Evolutionary conservation across 2,888 invertebrate genomes (phyloP).

Genomic region (Ormyrus labotus): DNA sequence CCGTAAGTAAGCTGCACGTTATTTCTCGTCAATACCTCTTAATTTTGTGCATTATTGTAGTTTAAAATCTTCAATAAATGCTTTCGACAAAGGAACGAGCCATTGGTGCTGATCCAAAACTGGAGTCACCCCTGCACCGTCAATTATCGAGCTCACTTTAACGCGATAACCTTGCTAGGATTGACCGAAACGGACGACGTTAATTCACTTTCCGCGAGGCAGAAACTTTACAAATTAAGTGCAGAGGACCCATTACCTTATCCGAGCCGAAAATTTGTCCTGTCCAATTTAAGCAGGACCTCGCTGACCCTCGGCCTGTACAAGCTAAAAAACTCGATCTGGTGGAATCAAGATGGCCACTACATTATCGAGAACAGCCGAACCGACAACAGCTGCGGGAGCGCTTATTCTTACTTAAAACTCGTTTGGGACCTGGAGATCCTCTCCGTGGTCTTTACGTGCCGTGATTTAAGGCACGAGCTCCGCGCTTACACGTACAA

Average conservation of each 20-base stretch:
- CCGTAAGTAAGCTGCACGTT: no score
- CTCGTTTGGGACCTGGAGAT: slow-evolving; percentile 26
- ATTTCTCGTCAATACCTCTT: no score
- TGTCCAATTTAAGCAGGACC: no score
- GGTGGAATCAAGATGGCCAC: slow-evolving; percentile 21
- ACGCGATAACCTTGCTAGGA: slow-evolving; percentile 12
- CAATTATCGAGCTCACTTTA: background rate
- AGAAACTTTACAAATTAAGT: slow-evolving; percentile 5
- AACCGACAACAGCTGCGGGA: slow-evolving; percentile 4
- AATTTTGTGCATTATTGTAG: slow-evolving; percentile 1
- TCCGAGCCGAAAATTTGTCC: no score
- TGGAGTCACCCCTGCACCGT: background rate
- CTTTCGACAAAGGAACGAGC: background rate
- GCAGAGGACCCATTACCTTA: background rate
- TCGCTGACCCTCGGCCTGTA: background rate
- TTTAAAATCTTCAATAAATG: slow-evolving; percentile 15
- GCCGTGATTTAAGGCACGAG: slow-evolving; percentile 7
- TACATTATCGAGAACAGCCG: slow-evolving; percentile 4
- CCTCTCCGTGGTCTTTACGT: slow-evolving; percentile 13
- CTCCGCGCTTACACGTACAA: slow-evolving; percentile 7
- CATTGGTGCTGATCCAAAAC: background rate
- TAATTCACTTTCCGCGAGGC: background rate
- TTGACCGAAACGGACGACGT: background rate
- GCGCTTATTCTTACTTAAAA: slow-evolving; percentile 12
- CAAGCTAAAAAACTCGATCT: slow-evolving; percentile 28